Conservation (phyloP, 2,888 invertebrate genomes). For the Drosophila paracracens region DNA sequence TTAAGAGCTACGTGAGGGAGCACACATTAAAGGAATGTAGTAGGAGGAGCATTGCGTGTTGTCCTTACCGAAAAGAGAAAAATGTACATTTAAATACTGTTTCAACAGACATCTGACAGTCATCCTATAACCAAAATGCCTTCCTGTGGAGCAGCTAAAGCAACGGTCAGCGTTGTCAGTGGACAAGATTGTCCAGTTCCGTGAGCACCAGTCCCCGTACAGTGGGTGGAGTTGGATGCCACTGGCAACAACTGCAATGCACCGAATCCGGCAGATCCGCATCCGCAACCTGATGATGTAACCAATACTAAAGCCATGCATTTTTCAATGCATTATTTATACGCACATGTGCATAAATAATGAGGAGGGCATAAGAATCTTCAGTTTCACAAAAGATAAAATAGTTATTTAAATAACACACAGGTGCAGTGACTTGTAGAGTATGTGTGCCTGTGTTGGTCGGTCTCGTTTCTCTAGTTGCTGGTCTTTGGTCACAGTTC, state of each 20-base stretch:
- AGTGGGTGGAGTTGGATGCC: neutral
- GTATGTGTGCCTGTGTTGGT: conserved; percentile 10
- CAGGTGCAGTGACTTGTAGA: conserved; percentile 29
- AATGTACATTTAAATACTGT: neutral
- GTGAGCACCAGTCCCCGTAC: neutral
- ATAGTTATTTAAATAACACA: neutral
- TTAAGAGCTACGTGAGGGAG: neutral
- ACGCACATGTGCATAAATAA: neutral
- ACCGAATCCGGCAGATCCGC: neutral
- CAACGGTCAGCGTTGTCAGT: neutral
- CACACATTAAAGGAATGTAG: neutral
- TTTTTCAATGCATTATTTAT: neutral
- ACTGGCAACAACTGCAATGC: neutral
- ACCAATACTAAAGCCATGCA: neutral
- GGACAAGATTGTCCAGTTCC: neutral
- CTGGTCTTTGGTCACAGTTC: conserved; percentile 18
- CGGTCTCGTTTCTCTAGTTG: neutral
- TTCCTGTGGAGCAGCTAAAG: neutral
- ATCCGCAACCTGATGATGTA: neutral
- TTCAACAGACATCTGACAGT: neutral
- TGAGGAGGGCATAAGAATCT: neutral
- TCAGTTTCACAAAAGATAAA: neutral
- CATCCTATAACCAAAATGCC: neutral
- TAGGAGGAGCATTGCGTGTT: neutral
- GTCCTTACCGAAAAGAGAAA: neutral